Evolutionary conservation across 2,113 vertebrate genomes (phyloP), one percentile per base, ranked within the genome.

Genomic region (Clarias magur): DNA sequence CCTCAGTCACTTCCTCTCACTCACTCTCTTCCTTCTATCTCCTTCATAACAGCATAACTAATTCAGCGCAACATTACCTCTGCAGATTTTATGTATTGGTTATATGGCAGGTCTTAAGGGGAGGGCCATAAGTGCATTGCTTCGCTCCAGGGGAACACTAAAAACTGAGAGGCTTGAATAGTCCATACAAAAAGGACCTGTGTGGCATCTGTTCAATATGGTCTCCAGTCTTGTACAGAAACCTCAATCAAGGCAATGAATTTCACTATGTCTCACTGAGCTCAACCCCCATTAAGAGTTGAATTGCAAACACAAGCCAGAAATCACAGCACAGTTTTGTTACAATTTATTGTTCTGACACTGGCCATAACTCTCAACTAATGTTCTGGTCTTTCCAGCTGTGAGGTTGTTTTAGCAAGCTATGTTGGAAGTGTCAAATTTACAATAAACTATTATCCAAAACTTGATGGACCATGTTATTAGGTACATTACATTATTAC

Each of bases 171-270:
- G 67, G 63, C 84, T 57, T 65, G 67, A 59, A 63, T 38, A 67
- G 19, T 65, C 54, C 84, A 57, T 78, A 83, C 89, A 85, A 85
- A 87, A 89, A 84, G 68, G 81, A 88, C 63, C 79, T 80, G 75
- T 86, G 76, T 79, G 73, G 73, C 76, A 84, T 82, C 68, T 34
- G 38, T 83, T 89, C 48, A 53, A 80, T 65, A 84, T 79, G 57
- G 65, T 86, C 75, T 80, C 73, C 78, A 56, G 82, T 48, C 73
- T 80, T 81, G 34, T 63, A 76, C 65, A n/a, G n/a, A 84, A 57
- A 84, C 65, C 76, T 62, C 30, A 62, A 82, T 88, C 79, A 85
- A 6, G 38, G 54, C 67, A 73, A 23, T 89, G 76, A 42, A 84
- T 89, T 80, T 62, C 19, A 27, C 76, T 67, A 65, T 84, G 79